Evolutionary conservation across 2,888 invertebrate genomes (phyloP).

Genomic region (Campopleginae sp.): DNA sequence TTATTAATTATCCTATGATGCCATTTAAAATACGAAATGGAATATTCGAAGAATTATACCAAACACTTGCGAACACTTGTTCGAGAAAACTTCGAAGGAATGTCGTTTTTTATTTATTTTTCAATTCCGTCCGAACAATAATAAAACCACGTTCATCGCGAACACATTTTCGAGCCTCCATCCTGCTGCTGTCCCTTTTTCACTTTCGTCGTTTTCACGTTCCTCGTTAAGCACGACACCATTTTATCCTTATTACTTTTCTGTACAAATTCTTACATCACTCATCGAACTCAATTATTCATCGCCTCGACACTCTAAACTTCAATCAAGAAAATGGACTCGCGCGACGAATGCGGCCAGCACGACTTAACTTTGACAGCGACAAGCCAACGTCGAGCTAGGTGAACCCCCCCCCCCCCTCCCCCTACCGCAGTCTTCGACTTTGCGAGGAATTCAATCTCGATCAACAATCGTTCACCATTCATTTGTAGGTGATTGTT

Average conservation of each 20-base stretch:
- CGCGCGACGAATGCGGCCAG: background rate
- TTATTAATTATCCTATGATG: background rate
- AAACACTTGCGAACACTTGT: background rate
- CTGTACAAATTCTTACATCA: background rate
- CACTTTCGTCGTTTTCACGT: background rate
- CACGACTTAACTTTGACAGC: background rate
- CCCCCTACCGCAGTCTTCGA: background rate
- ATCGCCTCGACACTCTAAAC: background rate
- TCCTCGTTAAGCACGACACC: background rate
- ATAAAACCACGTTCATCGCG: conserved; percentile 5
- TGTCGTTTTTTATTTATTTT: background rate
- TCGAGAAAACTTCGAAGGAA: background rate
- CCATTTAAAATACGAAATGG: background rate
- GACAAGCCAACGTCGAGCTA: background rate
- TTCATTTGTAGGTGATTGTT: background rate
- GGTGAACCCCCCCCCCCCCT: background rate
- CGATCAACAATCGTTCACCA: too few species aligned
- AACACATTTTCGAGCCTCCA: conserved; percentile 6
- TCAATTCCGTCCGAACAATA: background rate
- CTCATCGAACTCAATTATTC: background rate
- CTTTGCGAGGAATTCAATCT: background rate
- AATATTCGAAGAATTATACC: background rate
- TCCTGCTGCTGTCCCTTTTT: background rate
- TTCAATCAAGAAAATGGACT: background rate
- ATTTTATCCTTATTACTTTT: background rate